Base-by-base conservation (phyloP, 2,888 invertebrate genomes). In the Lepidonotus clava region DNA sequence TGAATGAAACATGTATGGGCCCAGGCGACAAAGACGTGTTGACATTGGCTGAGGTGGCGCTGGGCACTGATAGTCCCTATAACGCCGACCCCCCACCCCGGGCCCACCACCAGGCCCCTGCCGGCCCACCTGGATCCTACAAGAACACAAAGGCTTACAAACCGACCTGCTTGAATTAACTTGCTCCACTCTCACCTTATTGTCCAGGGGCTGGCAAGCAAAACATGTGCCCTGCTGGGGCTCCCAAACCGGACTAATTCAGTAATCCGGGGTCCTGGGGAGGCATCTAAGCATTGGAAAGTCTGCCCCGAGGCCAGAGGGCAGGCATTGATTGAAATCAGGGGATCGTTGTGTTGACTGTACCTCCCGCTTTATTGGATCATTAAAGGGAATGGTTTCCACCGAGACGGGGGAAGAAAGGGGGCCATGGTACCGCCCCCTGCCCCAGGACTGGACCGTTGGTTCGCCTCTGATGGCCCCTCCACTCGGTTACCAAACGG, bases 171-270 rank as follows among this genome's bases (percentile, higher is more conserved):
- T 61, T 61, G 61, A 61, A 61, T 61, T 61, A 61, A 61, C 61
- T 61, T 32, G 61, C 61, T 61, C 61, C 24, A 61, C 61, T 61
- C 61, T 61, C 61, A 61, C 61, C 61, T 28, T 24, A 28, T 61
- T 61, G 61, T 61, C 61, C 24, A 61, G 28, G 61, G 11, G 5
- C 28, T 24, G 53, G 61, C 61, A 61, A 14, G 61, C 61, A 11
- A 61, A 61, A 61, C 61, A 61, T 28, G 61, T 32, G 28, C 61
- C 61, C 61, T 24, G 61, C 61, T 61, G 61, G 61, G 28, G 28
- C 4, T 32, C 61, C 2, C 61, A 61, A 24, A 32, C 61, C 24
- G n/a, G n/a, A 61, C 61, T 61, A 61, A 61, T 61, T 28, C 61
- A n/a, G 28, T 61, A 61, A 61, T 61, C 24, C 28, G 11, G 61